These are phyloP conservation scores for Nicator chloris DNA, from an alignment of 2,113 vertebrate species.

Conservation along the genomic window DNA sequence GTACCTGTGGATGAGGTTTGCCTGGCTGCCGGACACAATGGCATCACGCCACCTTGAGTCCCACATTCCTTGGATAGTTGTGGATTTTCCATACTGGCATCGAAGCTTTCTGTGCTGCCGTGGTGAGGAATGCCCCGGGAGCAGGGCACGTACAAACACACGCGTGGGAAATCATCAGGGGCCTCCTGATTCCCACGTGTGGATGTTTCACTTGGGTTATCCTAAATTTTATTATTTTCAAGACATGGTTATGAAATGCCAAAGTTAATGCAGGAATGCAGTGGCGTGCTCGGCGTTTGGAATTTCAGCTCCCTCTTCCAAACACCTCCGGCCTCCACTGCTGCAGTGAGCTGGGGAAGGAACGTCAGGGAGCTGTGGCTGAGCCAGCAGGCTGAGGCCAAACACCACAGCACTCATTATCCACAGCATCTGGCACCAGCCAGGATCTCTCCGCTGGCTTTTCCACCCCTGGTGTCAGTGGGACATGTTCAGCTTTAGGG, in stretches of 20 bases:
- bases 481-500: neutral
- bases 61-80: neutral
- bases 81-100: neutral
- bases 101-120: neutral
- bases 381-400: neutral
- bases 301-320: neutral
- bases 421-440: neutral
- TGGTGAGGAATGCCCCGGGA: neutral
- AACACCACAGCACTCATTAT: neutral
- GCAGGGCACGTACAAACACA: neutral
- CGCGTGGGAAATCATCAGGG: neutral
- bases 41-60: neutral
- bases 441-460: accelerated
- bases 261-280: constrained; percentile 29
- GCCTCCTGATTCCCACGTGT: neutral
- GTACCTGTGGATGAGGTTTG: neutral
- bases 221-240: neutral
- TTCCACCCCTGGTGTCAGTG: neutral
- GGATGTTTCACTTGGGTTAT: neutral
- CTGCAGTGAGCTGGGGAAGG: neutral
- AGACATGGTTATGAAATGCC: neutral
- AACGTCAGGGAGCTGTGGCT: neutral
- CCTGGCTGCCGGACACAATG: neutral
- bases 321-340: accelerated
- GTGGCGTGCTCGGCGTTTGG: accelerated